Base-by-base conservation (phyloP, 2,797 vertebrate genomes). In the Argyrosomus regius region DNA sequence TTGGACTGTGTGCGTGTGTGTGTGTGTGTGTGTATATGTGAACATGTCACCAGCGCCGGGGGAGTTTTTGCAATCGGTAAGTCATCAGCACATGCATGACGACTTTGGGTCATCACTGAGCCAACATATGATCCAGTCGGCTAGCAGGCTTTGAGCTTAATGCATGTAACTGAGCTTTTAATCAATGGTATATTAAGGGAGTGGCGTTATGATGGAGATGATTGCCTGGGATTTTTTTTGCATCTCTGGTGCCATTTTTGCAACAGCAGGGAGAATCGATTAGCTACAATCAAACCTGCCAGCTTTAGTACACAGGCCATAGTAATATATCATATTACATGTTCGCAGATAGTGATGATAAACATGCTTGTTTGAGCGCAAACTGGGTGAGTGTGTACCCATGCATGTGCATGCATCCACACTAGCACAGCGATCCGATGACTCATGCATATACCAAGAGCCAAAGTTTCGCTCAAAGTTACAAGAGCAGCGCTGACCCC, bases 111-210 rank as follows among this genome's bases (percentile, higher is more conserved):
- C 93, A 91, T 93, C 81, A 80, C 58, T 41, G 85, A 88, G 73
- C 77, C 71, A 89, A 92, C 88, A 90, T 71, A 77, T 80, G 90
- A 93, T 88, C 88, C 75, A 86, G 82, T 77, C 9, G 43, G 61
- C 78, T 7, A 24, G 72, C 56, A 26, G 78, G 65, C 67, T 39
- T 39, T 46, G 53, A 68, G 78, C 66, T 82, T 77, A 49, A 87
- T 77, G 75, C 75, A 70, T 89, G 93, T 91, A 92, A 92, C 69
- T 1, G 86, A 93, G 84, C 87, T 90, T 90, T 86, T 92, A 93
- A 93, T 94, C 93, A 94, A 93, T 93, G 87, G 43, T 60, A 20
- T 81, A 91, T 80, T 75, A 85, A 84, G 82, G 88, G 87, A 43
- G 85, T 86, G 89, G 74, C 62, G 2, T 81, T 72, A 73, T 85